Percentiles rank a stretch among this genome's conserved stretches.
Evolutionary conservation across 2,888 invertebrate species (phyloP).

Genomic region (Helobdella robusta): DNA sequence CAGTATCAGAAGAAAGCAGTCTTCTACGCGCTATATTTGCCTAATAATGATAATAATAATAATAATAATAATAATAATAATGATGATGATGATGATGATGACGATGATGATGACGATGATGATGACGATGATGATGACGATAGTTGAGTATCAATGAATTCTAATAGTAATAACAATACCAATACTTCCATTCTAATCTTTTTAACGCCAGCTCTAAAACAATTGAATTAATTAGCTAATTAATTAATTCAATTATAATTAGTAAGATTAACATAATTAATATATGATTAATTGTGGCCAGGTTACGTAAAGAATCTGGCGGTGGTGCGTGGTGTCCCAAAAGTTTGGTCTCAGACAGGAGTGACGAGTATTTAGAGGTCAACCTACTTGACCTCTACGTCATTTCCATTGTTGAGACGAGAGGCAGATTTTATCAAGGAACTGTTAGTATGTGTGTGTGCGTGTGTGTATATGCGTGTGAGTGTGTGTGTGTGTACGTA

Average conservation of each 20-base stretch:
- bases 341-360: neutral
- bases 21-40: no score
- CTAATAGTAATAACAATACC: no score
- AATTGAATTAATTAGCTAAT: no score
- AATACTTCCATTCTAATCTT: no score
- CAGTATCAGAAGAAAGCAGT: no score
- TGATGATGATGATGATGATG: constrained; percentile 9
- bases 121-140: constrained; percentile 11
- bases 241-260: no score
- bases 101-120: constrained; percentile 12
- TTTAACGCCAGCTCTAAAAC: no score
- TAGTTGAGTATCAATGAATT: neutral
- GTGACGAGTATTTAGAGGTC: constrained; percentile 14
- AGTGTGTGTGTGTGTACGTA: no score
- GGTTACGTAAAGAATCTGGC: constrained; percentile 6
- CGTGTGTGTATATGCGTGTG: no score
- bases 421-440: constrained; percentile 8
- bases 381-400: neutral
- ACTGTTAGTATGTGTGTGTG: constrained; percentile 14
- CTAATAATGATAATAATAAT: no score
- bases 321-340: constrained; percentile 25
- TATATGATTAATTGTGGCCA: neutral
- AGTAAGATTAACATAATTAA: no score
- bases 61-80: neutral
- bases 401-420: constrained; percentile 18